Evolutionary conservation across 2,797 vertebrate species (phyloP).

Genomic region (Pseudochromis fuscus): DNA sequence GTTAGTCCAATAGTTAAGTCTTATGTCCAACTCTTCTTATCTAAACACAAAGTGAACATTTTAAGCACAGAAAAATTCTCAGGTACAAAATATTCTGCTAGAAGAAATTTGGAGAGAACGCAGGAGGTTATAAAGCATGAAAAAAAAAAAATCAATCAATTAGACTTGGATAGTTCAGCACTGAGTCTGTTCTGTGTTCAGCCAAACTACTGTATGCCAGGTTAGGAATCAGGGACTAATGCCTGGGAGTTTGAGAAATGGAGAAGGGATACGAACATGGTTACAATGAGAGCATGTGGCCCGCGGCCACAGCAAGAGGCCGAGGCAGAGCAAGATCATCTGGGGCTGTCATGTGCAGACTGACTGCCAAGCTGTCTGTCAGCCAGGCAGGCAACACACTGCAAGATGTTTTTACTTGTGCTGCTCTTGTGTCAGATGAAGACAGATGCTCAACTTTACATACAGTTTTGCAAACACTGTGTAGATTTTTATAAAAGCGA

Average conservation of each 20-base stretch:
- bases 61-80: background rate
- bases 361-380: slow-evolving; percentile 39
- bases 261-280: background rate
- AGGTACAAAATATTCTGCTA: background rate
- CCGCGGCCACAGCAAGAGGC: slow-evolving; percentile 24
- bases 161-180: background rate
- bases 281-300: slow-evolving; percentile 29
- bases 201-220: slow-evolving; percentile 2
- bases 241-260: slow-evolving; percentile 19
- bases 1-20: background rate
- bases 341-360: slow-evolving; percentile 40
- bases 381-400: slow-evolving; percentile 34
- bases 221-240: slow-evolving; percentile 18
- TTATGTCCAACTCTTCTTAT: background rate
- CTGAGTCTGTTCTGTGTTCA: background rate
- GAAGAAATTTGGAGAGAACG: background rate
- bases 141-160: slow-evolving; percentile 4
- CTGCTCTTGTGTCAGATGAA: slow-evolving; percentile 25
- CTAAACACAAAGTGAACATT: background rate
- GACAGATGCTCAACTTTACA: slow-evolving; percentile 31
- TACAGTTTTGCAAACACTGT: background rate
- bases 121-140: background rate
- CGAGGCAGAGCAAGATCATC: slow-evolving; percentile 32
- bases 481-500: background rate
- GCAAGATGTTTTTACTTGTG: slow-evolving; percentile 24